Evolutionary conservation across 2,113 vertebrate species (phyloP).

Genomic region (Herpetotheres cachinnans): DNA sequence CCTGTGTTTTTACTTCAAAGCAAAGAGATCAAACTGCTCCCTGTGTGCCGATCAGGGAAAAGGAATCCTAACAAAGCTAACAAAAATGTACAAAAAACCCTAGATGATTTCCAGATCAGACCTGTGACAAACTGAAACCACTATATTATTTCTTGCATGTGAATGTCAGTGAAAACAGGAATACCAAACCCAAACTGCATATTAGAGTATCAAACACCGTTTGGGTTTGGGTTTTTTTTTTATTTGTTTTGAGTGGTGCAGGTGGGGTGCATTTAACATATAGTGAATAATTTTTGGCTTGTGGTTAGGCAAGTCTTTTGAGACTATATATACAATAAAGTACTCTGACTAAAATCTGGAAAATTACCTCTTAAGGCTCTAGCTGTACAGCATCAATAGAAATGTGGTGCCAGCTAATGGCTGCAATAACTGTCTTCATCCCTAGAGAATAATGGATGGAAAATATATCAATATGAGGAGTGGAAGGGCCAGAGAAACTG

Average conservation of each 20-base stretch:
- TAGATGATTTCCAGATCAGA: not conserved
- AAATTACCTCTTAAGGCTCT: conserved; percentile 62
- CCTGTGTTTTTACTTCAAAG: not conserved
- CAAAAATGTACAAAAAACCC: not conserved
- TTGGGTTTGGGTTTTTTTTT: not conserved
- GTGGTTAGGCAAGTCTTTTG: not conserved
- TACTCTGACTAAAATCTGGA: conserved; percentile 50
- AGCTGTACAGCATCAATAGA: conserved; percentile 51
- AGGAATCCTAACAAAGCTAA: not conserved
- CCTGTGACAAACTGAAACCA: not conserved
- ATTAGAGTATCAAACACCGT: not conserved
- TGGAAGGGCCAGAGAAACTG: conserved; percentile 45
- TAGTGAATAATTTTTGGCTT: not conserved
- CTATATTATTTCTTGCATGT: not conserved
- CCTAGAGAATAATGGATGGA: conserved; percentile 57
- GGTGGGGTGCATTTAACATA: not conserved
- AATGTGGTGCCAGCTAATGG: conserved; percentile 70
- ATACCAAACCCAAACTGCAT: not conserved
- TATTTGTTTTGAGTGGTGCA: not conserved
- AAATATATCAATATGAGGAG: conserved; percentile 40
- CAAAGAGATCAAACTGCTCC: not conserved
- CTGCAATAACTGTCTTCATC: conserved; percentile 57
- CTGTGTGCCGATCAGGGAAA: not conserved
- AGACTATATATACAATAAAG: conserved; percentile 19
- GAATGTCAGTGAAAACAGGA: not conserved